Evolutionary conservation across 2,888 invertebrate genomes (phyloP).

Genomic region (Apodemia duryi): DNA sequence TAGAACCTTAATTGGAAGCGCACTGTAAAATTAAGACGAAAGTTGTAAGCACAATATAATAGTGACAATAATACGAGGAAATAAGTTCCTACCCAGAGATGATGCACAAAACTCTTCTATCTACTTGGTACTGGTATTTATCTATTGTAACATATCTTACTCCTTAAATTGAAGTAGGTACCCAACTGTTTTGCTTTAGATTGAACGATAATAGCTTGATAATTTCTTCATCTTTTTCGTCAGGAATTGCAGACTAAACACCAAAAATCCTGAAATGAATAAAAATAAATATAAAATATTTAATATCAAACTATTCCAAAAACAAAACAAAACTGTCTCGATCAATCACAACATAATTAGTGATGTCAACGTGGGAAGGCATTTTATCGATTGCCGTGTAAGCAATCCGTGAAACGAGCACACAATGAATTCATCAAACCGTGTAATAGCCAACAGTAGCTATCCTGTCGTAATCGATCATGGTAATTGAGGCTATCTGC

Average conservation of each 20-base stretch:
- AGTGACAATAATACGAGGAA: too few species aligned
- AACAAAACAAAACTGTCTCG: slow-evolving; percentile 27
- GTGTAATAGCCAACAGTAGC: slow-evolving; percentile 48
- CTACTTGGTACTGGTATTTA: too few species aligned
- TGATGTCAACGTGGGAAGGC: slow-evolving; percentile 50
- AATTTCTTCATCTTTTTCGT: background rate
- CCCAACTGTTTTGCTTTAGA: background rate
- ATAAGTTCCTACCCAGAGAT: too few species aligned
- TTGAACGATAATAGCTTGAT: background rate
- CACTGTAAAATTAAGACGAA: too few species aligned
- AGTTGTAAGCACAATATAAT: too few species aligned
- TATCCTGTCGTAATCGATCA: slow-evolving; percentile 62
- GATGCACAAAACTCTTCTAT: too few species aligned
- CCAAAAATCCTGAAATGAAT: background rate
- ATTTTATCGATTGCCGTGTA: slow-evolving; percentile 54
- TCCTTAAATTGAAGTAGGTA: background rate
- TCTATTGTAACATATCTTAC: background rate
- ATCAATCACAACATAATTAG: slow-evolving; percentile 56
- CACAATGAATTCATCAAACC: slow-evolving; percentile 51
- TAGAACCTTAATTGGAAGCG: too few species aligned
- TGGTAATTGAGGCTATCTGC: slow-evolving; percentile 50
- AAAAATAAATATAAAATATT: slow-evolving; percentile 25
- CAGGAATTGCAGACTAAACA: background rate
- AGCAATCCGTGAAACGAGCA: slow-evolving; percentile 35
- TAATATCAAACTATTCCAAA: background rate